phyloP scores from a whole-genome alignment of 2,888 invertebrate species.

The Tolmerus cingulatus region DNA sequence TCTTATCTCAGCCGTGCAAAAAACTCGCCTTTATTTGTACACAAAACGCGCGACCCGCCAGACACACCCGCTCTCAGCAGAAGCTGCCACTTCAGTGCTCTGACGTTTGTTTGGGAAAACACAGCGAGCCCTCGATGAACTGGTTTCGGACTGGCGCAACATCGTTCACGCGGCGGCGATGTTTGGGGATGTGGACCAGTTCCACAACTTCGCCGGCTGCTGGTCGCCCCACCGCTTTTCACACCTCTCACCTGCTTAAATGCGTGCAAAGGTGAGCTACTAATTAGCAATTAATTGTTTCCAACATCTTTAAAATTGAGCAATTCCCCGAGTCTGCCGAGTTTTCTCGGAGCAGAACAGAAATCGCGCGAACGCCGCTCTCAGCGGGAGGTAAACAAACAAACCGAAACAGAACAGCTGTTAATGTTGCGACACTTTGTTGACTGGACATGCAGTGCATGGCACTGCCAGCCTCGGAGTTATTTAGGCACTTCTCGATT shows the following conservation, averaged over 20 bases:
- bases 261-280: not conserved
- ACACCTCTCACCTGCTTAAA: not conserved
- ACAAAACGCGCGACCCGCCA: not conserved
- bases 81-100: conserved; percentile 4
- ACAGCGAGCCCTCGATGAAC: not conserved
- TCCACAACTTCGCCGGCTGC: not conserved
- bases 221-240: not conserved
- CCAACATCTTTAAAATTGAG: not conserved
- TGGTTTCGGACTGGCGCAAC: not conserved
- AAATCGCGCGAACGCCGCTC: not conserved
- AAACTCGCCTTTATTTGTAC: not conserved
- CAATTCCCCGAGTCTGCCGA: not conserved
- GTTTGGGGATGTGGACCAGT: not conserved
- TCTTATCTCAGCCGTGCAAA: not conserved
- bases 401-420: not conserved
- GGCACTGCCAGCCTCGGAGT: not conserved
- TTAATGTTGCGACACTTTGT: not conserved
- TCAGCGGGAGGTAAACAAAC: not conserved
- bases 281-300: not conserved
- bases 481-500: not conserved
- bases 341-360: not conserved
- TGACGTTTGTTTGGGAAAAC: conserved; percentile 10
- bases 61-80: not conserved
- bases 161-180: not conserved
- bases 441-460: not conserved